Evolutionary conservation across 2,113 vertebrate species (phyloP).

Genomic region (Nanorana parkeri): DNA sequence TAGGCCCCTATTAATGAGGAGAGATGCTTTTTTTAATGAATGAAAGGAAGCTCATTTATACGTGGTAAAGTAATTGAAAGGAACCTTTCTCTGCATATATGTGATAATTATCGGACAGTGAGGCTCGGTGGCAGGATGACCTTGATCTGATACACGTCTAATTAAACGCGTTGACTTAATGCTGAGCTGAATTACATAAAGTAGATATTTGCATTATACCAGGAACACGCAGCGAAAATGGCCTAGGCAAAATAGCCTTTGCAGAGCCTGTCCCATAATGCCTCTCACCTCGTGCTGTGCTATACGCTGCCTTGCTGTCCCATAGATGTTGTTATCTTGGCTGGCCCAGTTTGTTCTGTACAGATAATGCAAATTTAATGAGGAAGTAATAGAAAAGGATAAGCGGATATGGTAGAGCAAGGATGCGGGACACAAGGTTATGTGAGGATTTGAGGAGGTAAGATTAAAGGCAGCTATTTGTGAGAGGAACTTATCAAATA

Average conservation of each 20-base stretch:
- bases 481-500: too few relatives aligned
- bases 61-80: conserved; percentile 17
- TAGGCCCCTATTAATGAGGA: conserved; percentile 29
- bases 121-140: background rate
- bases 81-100: conserved; percentile 15
- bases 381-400: background rate
- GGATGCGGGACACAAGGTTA: too few relatives aligned
- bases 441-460: too few relatives aligned
- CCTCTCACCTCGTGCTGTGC: background rate
- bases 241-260: background rate
- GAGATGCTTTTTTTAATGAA: conserved; percentile 38
- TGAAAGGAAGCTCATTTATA: conserved; percentile 22
- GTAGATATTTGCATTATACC: background rate
- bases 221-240: background rate
- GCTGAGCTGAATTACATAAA: background rate
- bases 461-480: too few relatives aligned
- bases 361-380: background rate
- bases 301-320: background rate
- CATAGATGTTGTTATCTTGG: background rate
- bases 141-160: conserved; percentile 5
- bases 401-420: too few relatives aligned
- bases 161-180: background rate
- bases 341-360: background rate
- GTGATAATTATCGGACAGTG: background rate
- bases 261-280: background rate